Conservation (phyloP, 1,140 invertebrate genomes). For the Drosophila aff. region DNA sequence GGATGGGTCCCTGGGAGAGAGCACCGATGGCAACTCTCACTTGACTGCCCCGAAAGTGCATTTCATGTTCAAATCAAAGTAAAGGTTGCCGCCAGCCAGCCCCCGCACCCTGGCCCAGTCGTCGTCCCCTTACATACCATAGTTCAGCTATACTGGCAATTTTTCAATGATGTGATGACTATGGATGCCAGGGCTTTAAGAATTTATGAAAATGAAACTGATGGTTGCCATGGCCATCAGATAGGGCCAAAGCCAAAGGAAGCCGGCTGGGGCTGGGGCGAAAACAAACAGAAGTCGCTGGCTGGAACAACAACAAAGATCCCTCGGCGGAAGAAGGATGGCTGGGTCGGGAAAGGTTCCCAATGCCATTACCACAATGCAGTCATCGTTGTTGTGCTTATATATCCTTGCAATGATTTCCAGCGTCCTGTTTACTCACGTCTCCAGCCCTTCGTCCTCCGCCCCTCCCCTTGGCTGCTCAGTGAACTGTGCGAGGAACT, state of each 20-base stretch:
- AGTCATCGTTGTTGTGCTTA: conserved; percentile 51
- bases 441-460: neutral
- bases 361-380: conserved; percentile 57
- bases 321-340: conserved; percentile 9
- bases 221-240: conserved; percentile 53
- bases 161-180: conserved; percentile 45
- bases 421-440: conserved; percentile 45
- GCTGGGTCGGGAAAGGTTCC: conserved; percentile 28
- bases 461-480: conserved; percentile 9
- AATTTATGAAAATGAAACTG: conserved; percentile 54
- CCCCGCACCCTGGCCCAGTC: conserved; percentile 10
- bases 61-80: conserved; percentile 57
- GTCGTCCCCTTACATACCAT: conserved; percentile 7
- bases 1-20: conserved; percentile 20
- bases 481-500: conserved; percentile 31
- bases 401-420: conserved; percentile 54
- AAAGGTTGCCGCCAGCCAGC: conserved; percentile 43
- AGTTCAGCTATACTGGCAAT: conserved; percentile 39
- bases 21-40: conserved; percentile 55
- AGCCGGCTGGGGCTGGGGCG: neutral
- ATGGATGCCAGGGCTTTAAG: conserved; percentile 35
- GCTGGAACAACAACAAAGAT: conserved; percentile 30
- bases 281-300: conserved; percentile 44
- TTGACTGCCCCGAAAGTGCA: conserved; percentile 55
- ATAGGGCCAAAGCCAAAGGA: conserved; percentile 20